Conservation (phyloP, 2,888 invertebrate genomes). For the Coleophora deauratella region DNA sequence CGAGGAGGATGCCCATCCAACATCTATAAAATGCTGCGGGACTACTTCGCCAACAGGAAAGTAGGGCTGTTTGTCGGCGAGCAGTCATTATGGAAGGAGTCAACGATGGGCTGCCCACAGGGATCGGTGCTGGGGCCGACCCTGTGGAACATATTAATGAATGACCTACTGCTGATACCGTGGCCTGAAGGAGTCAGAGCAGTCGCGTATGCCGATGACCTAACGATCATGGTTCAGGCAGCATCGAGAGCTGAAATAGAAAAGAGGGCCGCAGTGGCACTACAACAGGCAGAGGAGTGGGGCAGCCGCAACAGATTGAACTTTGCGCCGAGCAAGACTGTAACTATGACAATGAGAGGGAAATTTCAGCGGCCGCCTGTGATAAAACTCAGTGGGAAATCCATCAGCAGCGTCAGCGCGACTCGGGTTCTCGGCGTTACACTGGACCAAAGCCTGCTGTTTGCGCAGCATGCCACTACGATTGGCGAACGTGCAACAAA, state of each 20-base stretch:
- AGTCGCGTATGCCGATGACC: no score
- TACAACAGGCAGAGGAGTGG: not conserved
- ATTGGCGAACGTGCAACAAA: no score
- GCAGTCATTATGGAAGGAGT: not conserved
- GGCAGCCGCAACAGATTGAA: not conserved
- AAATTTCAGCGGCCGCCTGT: not conserved
- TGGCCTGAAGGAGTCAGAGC: no score
- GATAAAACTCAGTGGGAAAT: not conserved
- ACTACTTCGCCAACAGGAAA: no score
- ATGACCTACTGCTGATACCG: no score
- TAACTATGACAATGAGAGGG: not conserved
- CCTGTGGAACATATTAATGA: no score
- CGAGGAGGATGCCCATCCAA: not conserved
- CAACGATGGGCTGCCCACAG: no score
- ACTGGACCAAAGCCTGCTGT: not conserved
- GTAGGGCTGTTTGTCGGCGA: not conserved
- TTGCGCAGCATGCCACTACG: no score
- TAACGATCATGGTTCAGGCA: not conserved
- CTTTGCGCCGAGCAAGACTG: not conserved
- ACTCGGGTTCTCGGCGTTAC: not conserved
- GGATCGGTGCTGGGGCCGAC: no score
- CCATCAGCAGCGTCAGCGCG: not conserved
- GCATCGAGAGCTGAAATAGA: not conserved
- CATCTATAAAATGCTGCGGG: not conserved
- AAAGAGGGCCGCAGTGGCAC: not conserved